A percentile compares a stretch with the other conserved stretches of the same genome.
Evolutionary conservation across 2,113 vertebrate genomes (phyloP).

Genomic region (Cyprinodon brontotheroides): DNA sequence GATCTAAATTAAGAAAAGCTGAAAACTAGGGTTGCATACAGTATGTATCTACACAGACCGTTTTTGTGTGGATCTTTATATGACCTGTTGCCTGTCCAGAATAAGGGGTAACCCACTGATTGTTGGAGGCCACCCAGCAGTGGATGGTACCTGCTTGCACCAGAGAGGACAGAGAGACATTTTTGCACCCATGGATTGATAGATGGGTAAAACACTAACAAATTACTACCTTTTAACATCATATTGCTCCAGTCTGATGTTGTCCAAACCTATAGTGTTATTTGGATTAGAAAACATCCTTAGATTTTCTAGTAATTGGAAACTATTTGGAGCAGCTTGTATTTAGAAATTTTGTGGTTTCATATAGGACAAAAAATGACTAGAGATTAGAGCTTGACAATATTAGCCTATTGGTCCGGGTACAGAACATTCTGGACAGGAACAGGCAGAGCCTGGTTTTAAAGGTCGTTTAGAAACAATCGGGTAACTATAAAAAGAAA

Average conservation of each 20-base stretch:
- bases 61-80: neutral
- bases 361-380: neutral
- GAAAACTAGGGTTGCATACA: no score
- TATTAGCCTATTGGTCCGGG: no score
- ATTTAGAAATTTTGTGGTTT: neutral
- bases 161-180: neutral
- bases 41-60: no score
- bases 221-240: neutral
- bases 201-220: neutral
- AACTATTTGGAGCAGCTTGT: neutral
- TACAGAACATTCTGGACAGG: no score
- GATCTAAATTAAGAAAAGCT: no score
- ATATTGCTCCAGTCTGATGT: neutral
- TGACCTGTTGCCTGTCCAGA: neutral
- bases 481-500: no score
- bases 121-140: neutral
- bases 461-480: no score
- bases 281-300: neutral
- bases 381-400: no score
- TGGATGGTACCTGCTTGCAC: neutral
- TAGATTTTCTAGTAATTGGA: neutral
- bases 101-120: neutral
- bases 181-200: neutral
- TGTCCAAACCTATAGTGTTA: neutral
- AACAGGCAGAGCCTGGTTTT: no score